Evolutionary conservation across 23 tunicate species (phyloP), one percentile per base, ranked within the genome.

Genomic region (Ascidia mentula): DNA sequence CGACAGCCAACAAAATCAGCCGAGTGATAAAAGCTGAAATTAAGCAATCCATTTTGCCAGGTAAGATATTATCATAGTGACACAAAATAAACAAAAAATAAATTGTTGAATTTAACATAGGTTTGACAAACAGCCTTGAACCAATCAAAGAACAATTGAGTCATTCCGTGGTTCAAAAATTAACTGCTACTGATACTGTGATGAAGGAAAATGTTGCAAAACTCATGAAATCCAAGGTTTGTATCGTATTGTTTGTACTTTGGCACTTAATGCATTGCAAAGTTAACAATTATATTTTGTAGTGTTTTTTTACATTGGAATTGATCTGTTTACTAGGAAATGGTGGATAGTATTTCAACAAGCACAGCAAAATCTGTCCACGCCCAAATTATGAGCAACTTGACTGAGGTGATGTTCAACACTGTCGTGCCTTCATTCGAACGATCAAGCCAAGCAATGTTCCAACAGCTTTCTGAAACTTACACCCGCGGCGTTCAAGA

Each of bases 401-500:
- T 85, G 7, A 74, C 81, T 6, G 90, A 91, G 33, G 38, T 88
- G 12, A 78, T 85, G 79, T 65, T 82, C 59, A 53, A 42, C 20
- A 81, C 84, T 1, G 86, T 91, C 6, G 82, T 91, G 12, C 97
- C 97, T 9, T 45, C 90, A 18, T 75, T 91, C 65, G 97, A 91
- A 72, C 77, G 85, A 35, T 81, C 90, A 0, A 79, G 97, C 77
- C 89, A 91, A 37, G 59, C 37, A 30, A 91, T 91, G 97, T 86
- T 91, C 31, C 87, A 85, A 40, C 97, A 91, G 71, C 77, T 91
- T 1, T 42, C 89, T 22, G 45, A 79, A 77, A 82, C 87, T 28
- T 91, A 75, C 75, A 86, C 82, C 31, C 73, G 90, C 72, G 97
- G 97, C 26, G 72, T 91, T 87, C 90, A 91, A 22, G 97, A 91